These are phyloP conservation scores for Fratercula arctica DNA, from an alignment of 2,797 vertebrate species.

Conservation along the genomic window DNA sequence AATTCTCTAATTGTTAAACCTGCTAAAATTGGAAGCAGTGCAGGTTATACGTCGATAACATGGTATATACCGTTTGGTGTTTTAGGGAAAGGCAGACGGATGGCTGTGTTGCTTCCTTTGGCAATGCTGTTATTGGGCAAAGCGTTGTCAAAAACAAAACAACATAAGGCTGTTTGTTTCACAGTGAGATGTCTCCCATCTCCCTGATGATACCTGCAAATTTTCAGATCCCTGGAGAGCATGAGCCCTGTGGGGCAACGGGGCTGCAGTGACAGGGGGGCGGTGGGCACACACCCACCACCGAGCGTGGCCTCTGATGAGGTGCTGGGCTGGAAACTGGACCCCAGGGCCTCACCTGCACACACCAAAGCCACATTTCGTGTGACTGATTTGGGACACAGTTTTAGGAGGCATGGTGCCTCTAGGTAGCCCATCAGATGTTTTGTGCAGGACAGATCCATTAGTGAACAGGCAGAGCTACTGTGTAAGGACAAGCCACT, in stretches of 20 bases:
- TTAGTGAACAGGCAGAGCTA: background rate
- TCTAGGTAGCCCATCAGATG: background rate
- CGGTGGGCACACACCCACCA: background rate
- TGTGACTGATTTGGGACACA: background rate
- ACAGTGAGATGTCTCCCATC: background rate
- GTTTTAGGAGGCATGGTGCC: background rate
- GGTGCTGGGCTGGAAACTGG: background rate
- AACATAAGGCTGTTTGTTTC: constrained; percentile 54
- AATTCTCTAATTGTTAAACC: constrained; percentile 55
- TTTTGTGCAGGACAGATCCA: background rate
- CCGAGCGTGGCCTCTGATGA: background rate
- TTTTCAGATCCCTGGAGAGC: background rate
- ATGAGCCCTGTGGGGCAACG: background rate
- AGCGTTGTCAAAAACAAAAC: constrained; percentile 36
- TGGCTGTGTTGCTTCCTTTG: constrained; percentile 39
- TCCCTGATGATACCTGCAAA: background rate
- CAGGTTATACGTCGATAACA: constrained; percentile 18
- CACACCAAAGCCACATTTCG: fast-evolving
- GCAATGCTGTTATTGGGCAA: constrained; percentile 40
- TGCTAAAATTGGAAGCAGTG: constrained; percentile 51
- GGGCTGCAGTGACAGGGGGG: fast-evolving
- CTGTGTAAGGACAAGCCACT: background rate
- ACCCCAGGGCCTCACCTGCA: background rate
- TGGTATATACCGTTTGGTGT: background rate
- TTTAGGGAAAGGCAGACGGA: constrained; percentile 39